Evolutionary conservation across 2,113 vertebrate genomes (phyloP), one percentile per base, ranked within the genome.

Genomic region (Chaetodon trifascialis): DNA sequence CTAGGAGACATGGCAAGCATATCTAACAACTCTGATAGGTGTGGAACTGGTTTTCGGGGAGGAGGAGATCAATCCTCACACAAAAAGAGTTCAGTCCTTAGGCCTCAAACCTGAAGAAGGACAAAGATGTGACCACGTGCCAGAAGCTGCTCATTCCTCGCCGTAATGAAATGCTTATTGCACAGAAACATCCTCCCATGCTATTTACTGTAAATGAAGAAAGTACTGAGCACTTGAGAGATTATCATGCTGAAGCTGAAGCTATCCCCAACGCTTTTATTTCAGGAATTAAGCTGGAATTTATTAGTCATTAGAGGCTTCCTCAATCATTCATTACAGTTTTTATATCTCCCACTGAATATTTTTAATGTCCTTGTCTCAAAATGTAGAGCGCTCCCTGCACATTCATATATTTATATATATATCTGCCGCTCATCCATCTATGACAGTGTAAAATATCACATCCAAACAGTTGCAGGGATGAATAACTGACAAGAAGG

Each of bases 291-390:
- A 79, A 84, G 73, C 17, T 58, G 46, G 54, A 80, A 79, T 87
- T 72, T 80, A 83, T 82, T 74, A 76, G 68, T 87, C 80, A 73
- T 88, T 58, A 76, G 75, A 19, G 19, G 21, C 77, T 87, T 91
- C 66, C 25, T 42, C 71, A 51, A 21, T 85, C 36, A 76, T 60
- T 85, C 63, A 70, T 82, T 75, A 36, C 21, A 71, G 36, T 40
- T 87, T 90, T 87, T 80, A 80, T 67, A 62, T 51, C 8, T 38
- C 9, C 42, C 52, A 25, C 65, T 86, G 38, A 80, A 84, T 76
- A 73, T 30, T 66, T 82, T 76, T 79, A 42, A 84, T 75, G 52
- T 23, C 36, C 47, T 10, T 59, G 15, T 72, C 56, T 62, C 5
- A 73, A 78, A 85, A 81, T 16, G 3, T 69, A 46, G 79, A 68